Evolutionary conservation across 2,797 vertebrate species (phyloP), one percentile per base, ranked within the genome.

Genomic region (Micromesistius poutassou): DNA sequence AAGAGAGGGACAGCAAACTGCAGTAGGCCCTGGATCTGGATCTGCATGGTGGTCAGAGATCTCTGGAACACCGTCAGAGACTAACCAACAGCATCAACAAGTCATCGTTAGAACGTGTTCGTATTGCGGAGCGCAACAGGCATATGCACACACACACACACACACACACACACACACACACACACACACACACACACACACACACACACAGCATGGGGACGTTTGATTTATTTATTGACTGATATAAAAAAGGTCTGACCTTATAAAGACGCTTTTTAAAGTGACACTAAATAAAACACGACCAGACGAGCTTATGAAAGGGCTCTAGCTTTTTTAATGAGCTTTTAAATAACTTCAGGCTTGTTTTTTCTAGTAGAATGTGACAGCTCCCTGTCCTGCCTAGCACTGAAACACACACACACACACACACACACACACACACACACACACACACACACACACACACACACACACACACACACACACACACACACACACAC

Each of bases 31-130:
- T 95, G 93, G 74, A 96, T 93, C 90, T 99, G 97, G 84, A 95
- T 95, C 93, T 98, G 97, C 97, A 98, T 97, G 84, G 96, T 95
- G 86, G 95, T 97, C 87, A 99, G 91, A 0, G 96, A 97, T 80
- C 97, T 95, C 94, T 98, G 98, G 94, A 97, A 96, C 88, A 94
- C 4, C 31, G 96, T 97, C 81, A 99, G 91, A 22, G 92, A 93
- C 98, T 98, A 90, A 40, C 79, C 81, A 89, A 79, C 77, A 81
- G 70, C 77, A n/a, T 78, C 8, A 72, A 75, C 77, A 68, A 72
- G 76, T 79, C 50, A 50, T 28, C 25, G 12, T 50, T 40, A 73
- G 25, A 7, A 75, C 13, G 70, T 28, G 22, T 28, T n/a, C 55
- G 9, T 25, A 25, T 62, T 16, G n/a, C 62, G 4, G 14, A 13